phyloP scores from a whole-genome alignment of 2,888 invertebrate genomes.

The Phortica magna region DNA sequence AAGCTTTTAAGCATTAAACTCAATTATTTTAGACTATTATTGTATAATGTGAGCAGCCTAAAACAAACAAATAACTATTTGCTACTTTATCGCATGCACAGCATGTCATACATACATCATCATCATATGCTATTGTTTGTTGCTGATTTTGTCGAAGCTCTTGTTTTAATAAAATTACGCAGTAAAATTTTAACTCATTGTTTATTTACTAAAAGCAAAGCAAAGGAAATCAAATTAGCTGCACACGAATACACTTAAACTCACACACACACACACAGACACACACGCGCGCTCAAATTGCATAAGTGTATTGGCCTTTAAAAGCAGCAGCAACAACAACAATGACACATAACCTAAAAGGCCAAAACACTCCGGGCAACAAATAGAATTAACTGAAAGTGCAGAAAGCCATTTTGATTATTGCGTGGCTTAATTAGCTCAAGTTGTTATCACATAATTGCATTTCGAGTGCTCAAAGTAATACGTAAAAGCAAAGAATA shows the following conservation, averaged over 20 bases:
- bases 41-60: no score
- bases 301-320: neutral
- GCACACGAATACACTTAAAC: conserved; percentile 8
- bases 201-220: conserved; percentile 1
- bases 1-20: no score
- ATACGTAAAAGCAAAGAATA: neutral
- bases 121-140: no score
- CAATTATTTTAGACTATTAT: no score
- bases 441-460: conserved; percentile 31
- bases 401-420: conserved; percentile 24
- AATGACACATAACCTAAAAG: neutral
- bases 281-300: no score
- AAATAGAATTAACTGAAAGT: neutral
- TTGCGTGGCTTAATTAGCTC: conserved; percentile 29
- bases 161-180: neutral
- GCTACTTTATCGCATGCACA: no score
- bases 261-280: neutral
- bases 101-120: no score
- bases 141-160: no score
- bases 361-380: neutral
- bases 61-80: no score
- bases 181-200: neutral
- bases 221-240: conserved; percentile 3
- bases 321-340: neutral
- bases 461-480: conserved; percentile 2